These are phyloP conservation scores for Mactra quadrangularis DNA, from an alignment of 1,140 invertebrate species.

Conservation along the genomic window DNA sequence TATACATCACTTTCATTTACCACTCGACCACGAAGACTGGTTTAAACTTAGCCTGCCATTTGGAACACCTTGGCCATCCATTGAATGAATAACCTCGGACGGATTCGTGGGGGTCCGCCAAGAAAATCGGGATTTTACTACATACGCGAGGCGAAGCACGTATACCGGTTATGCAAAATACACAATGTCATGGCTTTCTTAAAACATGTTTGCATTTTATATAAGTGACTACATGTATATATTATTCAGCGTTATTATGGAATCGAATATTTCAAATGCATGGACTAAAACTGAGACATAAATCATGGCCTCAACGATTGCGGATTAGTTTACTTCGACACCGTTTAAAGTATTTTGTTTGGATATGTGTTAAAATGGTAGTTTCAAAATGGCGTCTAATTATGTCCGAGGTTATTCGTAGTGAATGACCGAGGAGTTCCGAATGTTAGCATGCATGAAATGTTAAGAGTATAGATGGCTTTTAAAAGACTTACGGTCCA, in stretches of 20 bases:
- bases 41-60: neutral
- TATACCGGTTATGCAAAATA: neutral
- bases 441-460: neutral
- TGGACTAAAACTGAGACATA: neutral
- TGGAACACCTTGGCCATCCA: neutral
- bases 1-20: neutral
- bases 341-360: too few relatives aligned
- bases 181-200: neutral
- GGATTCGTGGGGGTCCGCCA: too few relatives aligned
- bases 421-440: too few relatives aligned
- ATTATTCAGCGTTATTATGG: neutral
- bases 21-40: neutral
- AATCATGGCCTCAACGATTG: neutral
- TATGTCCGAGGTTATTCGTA: too few relatives aligned
- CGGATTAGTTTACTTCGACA: too few relatives aligned
- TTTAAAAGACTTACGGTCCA: conserved; percentile 7
- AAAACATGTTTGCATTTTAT: too few relatives aligned
- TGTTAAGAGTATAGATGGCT: neutral
- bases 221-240: neutral
- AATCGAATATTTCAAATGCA: neutral
- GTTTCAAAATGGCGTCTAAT: too few relatives aligned
- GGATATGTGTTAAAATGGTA: too few relatives aligned
- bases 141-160: too few relatives aligned
- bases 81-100: too few relatives aligned
- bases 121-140: too few relatives aligned